Percentiles rank a stretch among this genome's conserved stretches.
Evolutionary conservation across 64 coral and sea anemone genomes (phyloP).

Genomic region (Porites australiensis): DNA sequence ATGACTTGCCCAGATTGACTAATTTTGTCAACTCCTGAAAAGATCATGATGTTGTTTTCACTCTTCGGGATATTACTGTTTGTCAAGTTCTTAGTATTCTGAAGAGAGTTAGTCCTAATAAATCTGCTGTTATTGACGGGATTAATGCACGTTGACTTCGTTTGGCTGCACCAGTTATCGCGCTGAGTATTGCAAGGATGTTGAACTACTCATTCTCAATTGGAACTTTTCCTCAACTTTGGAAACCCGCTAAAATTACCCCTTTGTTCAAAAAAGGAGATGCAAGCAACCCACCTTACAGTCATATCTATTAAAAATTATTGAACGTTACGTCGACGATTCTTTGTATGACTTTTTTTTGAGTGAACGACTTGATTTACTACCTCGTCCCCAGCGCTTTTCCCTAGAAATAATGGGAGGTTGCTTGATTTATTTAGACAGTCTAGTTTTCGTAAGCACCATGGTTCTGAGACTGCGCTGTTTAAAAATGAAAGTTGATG

Average conservation of each 20-base stretch:
- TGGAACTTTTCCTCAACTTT: too few relatives aligned
- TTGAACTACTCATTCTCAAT: conserved; percentile 40
- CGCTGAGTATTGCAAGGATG: conserved; percentile 42
- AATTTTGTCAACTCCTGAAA: conserved; percentile 44
- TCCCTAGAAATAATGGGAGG: too few relatives aligned
- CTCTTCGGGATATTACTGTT: conserved; percentile 31
- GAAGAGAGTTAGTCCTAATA: conserved; percentile 10
- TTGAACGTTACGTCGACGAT: conserved; percentile 43
- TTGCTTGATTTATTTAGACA: too few relatives aligned
- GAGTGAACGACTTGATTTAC: conserved; percentile 47
- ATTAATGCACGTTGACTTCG: conserved; percentile 44
- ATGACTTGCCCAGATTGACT: conserved; percentile 6
- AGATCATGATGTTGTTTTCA: conserved; percentile 23
- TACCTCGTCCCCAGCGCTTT: too few relatives aligned
- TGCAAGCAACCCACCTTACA: conserved; percentile 40
- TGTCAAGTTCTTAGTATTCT: conserved; percentile 8
- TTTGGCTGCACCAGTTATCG: conserved; percentile 46
- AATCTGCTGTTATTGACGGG: conserved; percentile 40
- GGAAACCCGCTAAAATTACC: not conserved
- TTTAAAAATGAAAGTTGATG: conserved; percentile 44
- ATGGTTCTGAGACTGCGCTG: conserved; percentile 54
- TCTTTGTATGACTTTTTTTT: conserved; percentile 37
- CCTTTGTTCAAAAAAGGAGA: conserved; percentile 64
- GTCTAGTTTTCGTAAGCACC: conserved; percentile 33
- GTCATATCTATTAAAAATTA: conserved; percentile 30